A percentile compares a stretch with the other conserved stretches of the same genome.
These are phyloP conservation scores for Melanostoma scalare DNA, from an alignment of 2,888 invertebrate genomes.

Conservation along the genomic window DNA sequence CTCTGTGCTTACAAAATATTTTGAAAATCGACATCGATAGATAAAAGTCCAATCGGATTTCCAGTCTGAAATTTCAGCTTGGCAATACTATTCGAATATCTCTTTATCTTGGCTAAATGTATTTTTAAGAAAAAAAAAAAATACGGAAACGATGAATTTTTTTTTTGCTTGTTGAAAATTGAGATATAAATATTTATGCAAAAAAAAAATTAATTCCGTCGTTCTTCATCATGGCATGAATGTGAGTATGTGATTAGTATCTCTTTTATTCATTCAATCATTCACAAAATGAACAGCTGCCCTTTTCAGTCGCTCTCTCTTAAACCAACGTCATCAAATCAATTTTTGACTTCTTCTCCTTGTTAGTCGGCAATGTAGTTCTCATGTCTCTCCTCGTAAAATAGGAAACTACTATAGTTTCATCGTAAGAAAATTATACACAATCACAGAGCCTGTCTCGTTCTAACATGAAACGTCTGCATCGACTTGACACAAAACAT, in stretches of 20 bases:
- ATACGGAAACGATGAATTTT: constrained; percentile 66
- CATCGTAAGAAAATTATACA: not conserved
- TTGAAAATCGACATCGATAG: too few species aligned
- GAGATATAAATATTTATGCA: constrained; percentile 59
- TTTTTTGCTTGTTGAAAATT: constrained; percentile 17
- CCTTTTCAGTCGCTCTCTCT: constrained; percentile 26
- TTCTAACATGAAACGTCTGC: constrained; percentile 34
- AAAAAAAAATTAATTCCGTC: constrained; percentile 25
- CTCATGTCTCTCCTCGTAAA: constrained; percentile 11
- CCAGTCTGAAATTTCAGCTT: not conserved
- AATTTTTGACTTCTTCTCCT: constrained; percentile 16
- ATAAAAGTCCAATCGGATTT: not conserved
- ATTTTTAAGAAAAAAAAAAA: constrained; percentile 40
- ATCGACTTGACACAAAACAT: constrained; percentile 12
- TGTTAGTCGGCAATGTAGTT: constrained; percentile 26
- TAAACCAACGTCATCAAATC: constrained; percentile 28
- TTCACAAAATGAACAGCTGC: not conserved
- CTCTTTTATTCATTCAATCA: constrained; percentile 12
- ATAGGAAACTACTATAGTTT: constrained; percentile 29
- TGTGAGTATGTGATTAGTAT: not conserved
- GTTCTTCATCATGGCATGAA: too few species aligned
- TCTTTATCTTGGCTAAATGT: constrained; percentile 55
- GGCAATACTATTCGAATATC: constrained; percentile 51
- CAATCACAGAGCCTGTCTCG: constrained; percentile 17
- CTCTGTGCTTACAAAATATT: too few species aligned